These are phyloP conservation scores for Sebastolobus alascanus DNA, from an alignment of 2,797 vertebrate species.

Conservation along the genomic window DNA sequence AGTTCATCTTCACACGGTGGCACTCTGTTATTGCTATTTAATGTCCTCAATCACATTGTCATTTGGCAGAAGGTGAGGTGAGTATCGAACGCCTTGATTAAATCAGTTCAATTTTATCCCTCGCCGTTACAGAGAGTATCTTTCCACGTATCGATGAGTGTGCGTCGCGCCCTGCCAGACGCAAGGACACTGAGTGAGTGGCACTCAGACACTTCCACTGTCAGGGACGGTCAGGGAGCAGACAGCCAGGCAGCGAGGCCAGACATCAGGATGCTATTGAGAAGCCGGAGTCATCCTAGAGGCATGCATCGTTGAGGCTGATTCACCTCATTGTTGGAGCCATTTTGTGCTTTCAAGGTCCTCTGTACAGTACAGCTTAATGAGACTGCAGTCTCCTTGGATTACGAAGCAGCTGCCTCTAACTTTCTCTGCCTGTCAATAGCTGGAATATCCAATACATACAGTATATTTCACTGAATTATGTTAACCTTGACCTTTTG, in stretches of 20 bases:
- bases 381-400: slow-evolving; percentile 57
- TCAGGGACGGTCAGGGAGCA: slow-evolving; percentile 67
- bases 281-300: slow-evolving; percentile 66
- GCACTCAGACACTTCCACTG: slow-evolving; percentile 53
- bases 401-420: slow-evolving; percentile 37
- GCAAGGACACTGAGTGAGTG: slow-evolving; percentile 71
- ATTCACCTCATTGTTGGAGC: slow-evolving; percentile 49
- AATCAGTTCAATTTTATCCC: slow-evolving; percentile 72
- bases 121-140: slow-evolving; percentile 61
- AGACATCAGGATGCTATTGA: slow-evolving; percentile 64
- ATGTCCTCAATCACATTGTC: slow-evolving; percentile 77
- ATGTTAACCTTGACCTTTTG: slow-evolving; percentile 24
- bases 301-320: slow-evolving; percentile 31
- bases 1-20: slow-evolving; percentile 51
- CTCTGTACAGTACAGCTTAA: slow-evolving; percentile 40
- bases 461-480: slow-evolving; percentile 16
- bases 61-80: slow-evolving; percentile 74
- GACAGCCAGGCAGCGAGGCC: slow-evolving; percentile 72
- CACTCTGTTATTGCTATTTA: slow-evolving; percentile 67
- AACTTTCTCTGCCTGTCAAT: slow-evolving; percentile 33
- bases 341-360: slow-evolving; percentile 65
- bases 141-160: slow-evolving; percentile 70
- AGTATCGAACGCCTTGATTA: slow-evolving; percentile 71
- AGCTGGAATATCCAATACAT: slow-evolving; percentile 42
- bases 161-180: slow-evolving; percentile 56